A percentile compares a stretch with the other conserved stretches of the same genome.
phyloP scores from a whole-genome alignment of 2,797 vertebrate genomes.

The Phrynocephalus forsythii region DNA sequence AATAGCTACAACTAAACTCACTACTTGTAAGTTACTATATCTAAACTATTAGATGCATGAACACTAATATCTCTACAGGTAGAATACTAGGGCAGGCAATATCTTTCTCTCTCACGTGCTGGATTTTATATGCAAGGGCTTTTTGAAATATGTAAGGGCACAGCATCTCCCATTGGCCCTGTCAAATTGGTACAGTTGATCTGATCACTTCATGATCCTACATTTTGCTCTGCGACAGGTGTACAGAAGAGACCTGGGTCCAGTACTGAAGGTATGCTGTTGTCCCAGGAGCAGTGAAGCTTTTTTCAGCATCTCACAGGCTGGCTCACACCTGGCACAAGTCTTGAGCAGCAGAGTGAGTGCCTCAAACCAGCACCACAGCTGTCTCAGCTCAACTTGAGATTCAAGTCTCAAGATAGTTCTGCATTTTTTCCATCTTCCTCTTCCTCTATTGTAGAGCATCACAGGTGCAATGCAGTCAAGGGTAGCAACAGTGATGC shows the following conservation, averaged over 20 bases:
- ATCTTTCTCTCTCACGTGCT: too few species aligned
- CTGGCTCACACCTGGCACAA: background rate
- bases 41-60: background rate
- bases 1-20: too few species aligned
- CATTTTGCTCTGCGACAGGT: background rate
- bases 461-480: slow-evolving; percentile 15
- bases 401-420: slow-evolving; percentile 14
- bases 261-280: background rate
- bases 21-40: too few species aligned
- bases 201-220: background rate
- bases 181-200: background rate
- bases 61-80: background rate
- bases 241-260: background rate
- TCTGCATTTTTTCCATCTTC: slow-evolving; percentile 41
- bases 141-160: background rate
- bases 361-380: background rate
- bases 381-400: background rate
- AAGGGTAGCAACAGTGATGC: slow-evolving; percentile 14
- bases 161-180: too few species aligned
- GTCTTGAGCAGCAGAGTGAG: background rate
- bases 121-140: background rate
- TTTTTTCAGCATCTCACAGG: background rate
- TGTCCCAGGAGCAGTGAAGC: background rate
- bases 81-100: too few species aligned
- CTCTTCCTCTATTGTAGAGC: slow-evolving; percentile 24